Conservation (phyloP, 1,140 invertebrate genomes). For the Tribolium castaneum region DNA sequence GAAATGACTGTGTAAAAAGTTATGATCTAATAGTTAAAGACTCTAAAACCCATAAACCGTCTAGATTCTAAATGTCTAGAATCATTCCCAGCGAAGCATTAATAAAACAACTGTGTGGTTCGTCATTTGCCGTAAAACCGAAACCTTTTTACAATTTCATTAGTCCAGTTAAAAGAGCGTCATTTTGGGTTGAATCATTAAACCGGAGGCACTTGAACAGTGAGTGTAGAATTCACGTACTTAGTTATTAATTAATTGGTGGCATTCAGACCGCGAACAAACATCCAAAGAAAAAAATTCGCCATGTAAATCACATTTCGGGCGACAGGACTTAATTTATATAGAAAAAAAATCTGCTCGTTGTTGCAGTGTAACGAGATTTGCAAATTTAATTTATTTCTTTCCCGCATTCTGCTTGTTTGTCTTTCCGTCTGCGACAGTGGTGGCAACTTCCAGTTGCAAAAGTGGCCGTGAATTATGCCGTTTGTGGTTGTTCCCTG, state of each 20-base stretch:
- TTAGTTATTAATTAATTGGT: constrained; percentile 16
- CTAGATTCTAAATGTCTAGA: not conserved
- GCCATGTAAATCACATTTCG: constrained; percentile 14
- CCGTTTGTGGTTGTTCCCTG: constrained; percentile 29
- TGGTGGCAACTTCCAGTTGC: constrained; percentile 40
- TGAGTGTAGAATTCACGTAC: not conserved
- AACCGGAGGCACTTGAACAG: not conserved
- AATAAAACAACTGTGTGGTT: not conserved
- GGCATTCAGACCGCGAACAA: not conserved
- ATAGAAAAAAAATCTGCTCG: constrained; percentile 33
- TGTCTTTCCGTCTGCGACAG: constrained; percentile 37
- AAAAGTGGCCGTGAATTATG: constrained; percentile 42
- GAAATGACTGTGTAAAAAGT: no score
- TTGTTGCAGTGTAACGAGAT: constrained; percentile 39
- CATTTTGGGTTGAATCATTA: not conserved
- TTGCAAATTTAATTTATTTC: constrained; percentile 43
- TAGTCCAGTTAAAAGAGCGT: not conserved
- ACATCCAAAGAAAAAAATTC: constrained; percentile 7
- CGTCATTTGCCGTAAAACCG: not conserved
- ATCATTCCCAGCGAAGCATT: not conserved
- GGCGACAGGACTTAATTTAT: constrained; percentile 22
- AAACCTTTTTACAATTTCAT: constrained; percentile 11
- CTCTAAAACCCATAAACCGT: not conserved
- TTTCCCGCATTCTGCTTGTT: constrained; percentile 40
- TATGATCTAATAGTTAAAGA: not conserved